Percentiles rank a stretch among this genome's conserved stretches.
phyloP scores from a whole-genome alignment of 2,888 invertebrate species.

The Eurois occulta region DNA sequence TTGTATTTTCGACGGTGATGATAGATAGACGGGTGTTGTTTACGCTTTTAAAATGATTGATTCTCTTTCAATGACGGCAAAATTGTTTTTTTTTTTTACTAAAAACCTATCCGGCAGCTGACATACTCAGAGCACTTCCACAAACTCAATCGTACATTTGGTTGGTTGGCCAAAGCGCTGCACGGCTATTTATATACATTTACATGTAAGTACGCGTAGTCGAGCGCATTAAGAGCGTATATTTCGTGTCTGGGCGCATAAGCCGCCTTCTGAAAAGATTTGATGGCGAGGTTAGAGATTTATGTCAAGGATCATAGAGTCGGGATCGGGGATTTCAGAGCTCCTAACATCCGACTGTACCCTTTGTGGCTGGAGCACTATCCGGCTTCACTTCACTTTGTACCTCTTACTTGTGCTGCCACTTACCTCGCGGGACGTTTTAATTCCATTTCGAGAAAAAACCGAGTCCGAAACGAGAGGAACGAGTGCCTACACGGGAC shows the following conservation, averaged over 20 bases:
- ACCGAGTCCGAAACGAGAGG: slow-evolving; percentile 72
- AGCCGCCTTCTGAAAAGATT: slow-evolving; percentile 89
- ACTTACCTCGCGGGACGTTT: slow-evolving; percentile 88
- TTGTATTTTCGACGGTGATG: slow-evolving; percentile 16
- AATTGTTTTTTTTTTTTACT: background rate
- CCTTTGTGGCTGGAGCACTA: slow-evolving; percentile 90
- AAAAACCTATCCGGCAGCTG: slow-evolving; percentile 18
- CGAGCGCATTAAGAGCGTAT: slow-evolving; percentile 86
- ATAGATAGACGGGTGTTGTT: background rate
- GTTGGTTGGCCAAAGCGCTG: slow-evolving; percentile 42
- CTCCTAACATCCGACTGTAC: slow-evolving; percentile 88
- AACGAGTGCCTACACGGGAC: slow-evolving; percentile 64
- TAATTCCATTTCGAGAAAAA: slow-evolving; percentile 88
- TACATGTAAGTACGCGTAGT: slow-evolving; percentile 76
- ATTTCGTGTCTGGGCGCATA: slow-evolving; percentile 86
- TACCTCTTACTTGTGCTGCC: slow-evolving; percentile 86
- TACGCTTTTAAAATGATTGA: slow-evolving; percentile 26
- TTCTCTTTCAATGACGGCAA: background rate
- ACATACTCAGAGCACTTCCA: slow-evolving; percentile 13
- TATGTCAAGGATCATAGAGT: slow-evolving; percentile 90
- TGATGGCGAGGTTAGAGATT: slow-evolving; percentile 90
- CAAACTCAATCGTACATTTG: slow-evolving; percentile 32
- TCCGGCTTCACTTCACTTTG: slow-evolving; percentile 88
- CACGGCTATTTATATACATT: slow-evolving; percentile 57
- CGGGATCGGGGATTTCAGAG: slow-evolving; percentile 89